phyloP scores from a whole-genome alignment of 2,888 invertebrate species.

The Lasioglossum calceatum region DNA sequence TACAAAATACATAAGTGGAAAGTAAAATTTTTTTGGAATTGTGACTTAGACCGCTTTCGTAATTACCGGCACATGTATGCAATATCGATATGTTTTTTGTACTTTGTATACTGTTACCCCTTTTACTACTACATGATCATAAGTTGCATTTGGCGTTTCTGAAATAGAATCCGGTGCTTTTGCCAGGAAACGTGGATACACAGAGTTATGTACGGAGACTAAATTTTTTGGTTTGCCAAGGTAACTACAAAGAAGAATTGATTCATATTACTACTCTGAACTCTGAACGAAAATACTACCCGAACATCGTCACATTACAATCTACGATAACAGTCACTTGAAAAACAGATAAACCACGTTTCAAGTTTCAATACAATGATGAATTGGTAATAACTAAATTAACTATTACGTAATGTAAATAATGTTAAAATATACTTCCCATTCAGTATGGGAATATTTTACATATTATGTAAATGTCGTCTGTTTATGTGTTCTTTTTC shows the following conservation, averaged over 20 bases:
- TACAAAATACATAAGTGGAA: too few relatives aligned
- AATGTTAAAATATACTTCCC: background rate
- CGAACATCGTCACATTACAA: background rate
- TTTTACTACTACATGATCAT: background rate
- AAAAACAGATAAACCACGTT: too few relatives aligned
- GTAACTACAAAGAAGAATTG: conserved; percentile 15
- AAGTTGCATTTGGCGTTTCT: conserved; percentile 2
- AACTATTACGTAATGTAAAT: background rate
- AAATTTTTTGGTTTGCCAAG: conserved; percentile 13
- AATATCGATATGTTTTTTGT: too few relatives aligned
- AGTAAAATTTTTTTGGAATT: too few relatives aligned
- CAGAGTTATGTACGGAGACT: background rate
- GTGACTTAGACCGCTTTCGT: too few relatives aligned
- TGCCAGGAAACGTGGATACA: conserved; percentile 29
- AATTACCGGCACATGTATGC: too few relatives aligned
- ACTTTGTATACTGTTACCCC: too few relatives aligned
- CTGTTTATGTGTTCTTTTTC: too few relatives aligned
- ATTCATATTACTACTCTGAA: background rate
- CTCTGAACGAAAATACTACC: background rate
- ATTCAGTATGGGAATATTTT: too few relatives aligned
- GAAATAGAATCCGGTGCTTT: background rate
- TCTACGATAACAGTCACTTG: background rate
- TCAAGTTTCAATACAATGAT: background rate
- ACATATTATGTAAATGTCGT: too few relatives aligned
- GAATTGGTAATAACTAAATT: background rate